Conservation (phyloP, 1,140 invertebrate genomes). For the Ceratosolen solmsi region DNA sequence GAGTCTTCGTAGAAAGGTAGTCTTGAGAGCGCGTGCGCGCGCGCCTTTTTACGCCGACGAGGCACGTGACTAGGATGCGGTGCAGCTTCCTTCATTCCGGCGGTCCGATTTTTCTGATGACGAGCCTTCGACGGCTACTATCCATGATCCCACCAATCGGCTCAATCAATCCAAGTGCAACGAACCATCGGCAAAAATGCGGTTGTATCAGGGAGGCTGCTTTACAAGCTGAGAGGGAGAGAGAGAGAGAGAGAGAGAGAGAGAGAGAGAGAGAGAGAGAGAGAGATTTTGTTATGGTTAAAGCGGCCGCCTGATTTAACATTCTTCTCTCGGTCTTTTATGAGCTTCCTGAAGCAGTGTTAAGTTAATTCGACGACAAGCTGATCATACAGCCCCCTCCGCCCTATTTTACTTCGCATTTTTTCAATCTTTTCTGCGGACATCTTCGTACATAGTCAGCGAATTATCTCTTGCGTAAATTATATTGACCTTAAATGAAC, state of each 20-base stretch:
- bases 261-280: no score
- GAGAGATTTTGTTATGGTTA: not conserved
- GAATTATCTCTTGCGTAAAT: not conserved
- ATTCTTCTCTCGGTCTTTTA: not conserved
- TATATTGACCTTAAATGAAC: not conserved
- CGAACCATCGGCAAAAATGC: not conserved
- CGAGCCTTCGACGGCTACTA: not conserved
- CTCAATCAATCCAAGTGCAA: not conserved
- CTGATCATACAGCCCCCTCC: no score
- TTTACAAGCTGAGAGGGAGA: not conserved
- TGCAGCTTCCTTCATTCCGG: conserved; percentile 6
- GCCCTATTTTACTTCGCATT: no score
- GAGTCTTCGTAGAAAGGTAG: conserved; percentile 13
- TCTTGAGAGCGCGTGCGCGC: not conserved
- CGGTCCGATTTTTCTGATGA: not conserved
- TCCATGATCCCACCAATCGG: not conserved
- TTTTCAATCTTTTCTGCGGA: no score
- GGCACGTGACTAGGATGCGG: not conserved
- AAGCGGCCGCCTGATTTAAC: not conserved
- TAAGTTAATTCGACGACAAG: no score
- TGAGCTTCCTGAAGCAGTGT: no score
- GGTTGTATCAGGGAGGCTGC: not conserved
- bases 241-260: no score
- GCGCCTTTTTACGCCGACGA: no score
- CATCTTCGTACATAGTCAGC: no score